Conservation (phyloP, 2,113 vertebrate genomes). For the Elephantulus edwardii region DNA sequence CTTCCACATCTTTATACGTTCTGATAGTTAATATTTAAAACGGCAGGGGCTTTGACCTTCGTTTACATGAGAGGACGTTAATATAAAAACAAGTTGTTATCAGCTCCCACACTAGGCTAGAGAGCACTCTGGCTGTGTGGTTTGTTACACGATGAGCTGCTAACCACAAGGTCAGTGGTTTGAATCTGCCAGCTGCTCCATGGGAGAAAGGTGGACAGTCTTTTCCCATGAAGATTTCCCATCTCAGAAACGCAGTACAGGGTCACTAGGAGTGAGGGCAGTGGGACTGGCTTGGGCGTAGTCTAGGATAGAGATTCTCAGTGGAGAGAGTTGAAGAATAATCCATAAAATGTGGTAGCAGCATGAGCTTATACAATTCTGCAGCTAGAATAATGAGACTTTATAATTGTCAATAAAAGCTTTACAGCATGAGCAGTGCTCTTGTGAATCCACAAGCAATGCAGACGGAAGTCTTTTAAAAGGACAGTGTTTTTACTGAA, state of each 20-base stretch:
- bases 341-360: neutral
- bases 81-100: neutral
- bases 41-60: neutral
- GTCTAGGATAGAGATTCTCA: neutral
- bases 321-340: neutral
- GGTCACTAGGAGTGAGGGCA: too few relatives aligned
- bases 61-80: neutral
- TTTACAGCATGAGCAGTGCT: neutral
- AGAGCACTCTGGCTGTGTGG: neutral
- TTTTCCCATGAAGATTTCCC: too few relatives aligned
- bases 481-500: neutral
- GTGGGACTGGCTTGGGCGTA: too few relatives aligned
- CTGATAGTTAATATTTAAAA: neutral
- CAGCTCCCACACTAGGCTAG: neutral
- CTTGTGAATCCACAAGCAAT: neutral
- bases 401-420: neutral
- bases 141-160: too few relatives aligned
- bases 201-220: too few relatives aligned
- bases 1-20: neutral
- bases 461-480: neutral
- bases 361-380: neutral
- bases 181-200: too few relatives aligned
- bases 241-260: too few relatives aligned
- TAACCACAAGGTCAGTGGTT: too few relatives aligned
- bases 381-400: neutral